These are phyloP conservation scores for Ageneiosus marmoratus DNA, from an alignment of 2,113 vertebrate genomes.

Conservation along the genomic window DNA sequence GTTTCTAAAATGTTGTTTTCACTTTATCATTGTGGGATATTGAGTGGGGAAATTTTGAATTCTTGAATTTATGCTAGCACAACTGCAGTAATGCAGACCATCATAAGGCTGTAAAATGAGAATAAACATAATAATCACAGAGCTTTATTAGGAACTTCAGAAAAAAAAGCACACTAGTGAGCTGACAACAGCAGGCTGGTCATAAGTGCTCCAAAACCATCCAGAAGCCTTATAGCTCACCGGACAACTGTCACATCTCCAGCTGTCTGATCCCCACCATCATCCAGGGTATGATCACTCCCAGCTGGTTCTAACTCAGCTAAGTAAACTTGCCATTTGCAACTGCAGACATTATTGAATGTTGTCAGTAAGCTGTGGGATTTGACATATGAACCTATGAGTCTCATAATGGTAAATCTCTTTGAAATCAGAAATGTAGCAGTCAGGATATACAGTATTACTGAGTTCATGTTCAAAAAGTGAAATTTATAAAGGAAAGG, in stretches of 20 bases:
- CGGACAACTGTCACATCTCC: conserved; percentile 3
- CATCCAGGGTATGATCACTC: conserved; percentile 3
- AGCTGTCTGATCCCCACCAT: background rate
- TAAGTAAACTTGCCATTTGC: conserved; percentile 9
- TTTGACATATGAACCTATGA: too few relatives aligned
- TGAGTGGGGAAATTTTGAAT: too few relatives aligned
- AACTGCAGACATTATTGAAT: background rate
- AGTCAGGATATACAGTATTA: too few relatives aligned
- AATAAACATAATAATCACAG: too few relatives aligned
- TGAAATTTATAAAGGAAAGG: background rate
- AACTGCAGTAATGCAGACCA: background rate
- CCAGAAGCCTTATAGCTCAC: background rate
- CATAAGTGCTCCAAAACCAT: background rate
- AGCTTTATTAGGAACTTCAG: too few relatives aligned
- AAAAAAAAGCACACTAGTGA: background rate
- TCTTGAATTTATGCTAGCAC: too few relatives aligned
- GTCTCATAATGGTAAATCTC: background rate
- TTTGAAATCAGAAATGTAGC: background rate
- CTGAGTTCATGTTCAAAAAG: background rate
- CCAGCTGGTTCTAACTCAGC: conserved; percentile 3
- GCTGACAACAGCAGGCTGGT: background rate
- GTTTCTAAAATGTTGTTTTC: too few relatives aligned
- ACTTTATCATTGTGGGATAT: too few relatives aligned
- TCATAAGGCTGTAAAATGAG: background rate
- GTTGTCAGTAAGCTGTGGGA: background rate